Base-by-base conservation (phyloP, 2,888 invertebrate genomes). In the Toxonevra muliebris region DNA sequence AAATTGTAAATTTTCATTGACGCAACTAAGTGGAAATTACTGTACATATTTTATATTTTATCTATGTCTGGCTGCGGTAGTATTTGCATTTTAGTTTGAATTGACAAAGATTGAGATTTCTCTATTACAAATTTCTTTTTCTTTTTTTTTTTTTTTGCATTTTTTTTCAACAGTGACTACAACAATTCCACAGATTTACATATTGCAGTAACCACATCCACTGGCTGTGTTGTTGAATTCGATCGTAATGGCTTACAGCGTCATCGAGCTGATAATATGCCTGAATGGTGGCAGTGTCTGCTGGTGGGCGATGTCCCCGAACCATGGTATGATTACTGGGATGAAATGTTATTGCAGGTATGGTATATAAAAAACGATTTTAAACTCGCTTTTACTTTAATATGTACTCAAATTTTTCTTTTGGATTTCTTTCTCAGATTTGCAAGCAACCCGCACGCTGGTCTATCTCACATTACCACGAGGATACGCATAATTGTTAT, bases 171-270 rank as follows among this genome's bases (percentile, higher is more conserved):
- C 30, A 94, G 94, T 84, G 91, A 94, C 85, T 95, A 94, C 84
- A 89, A 89, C 82, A 91, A 93, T 83, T 90, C 91, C 58, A 91
- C 92, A 83, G 93, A 96, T 86, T 89, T 97, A 73, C 96, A 97
- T 85, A 95, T 96, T 83, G 96, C 95, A 66, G 90, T 96, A 72
- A 95, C 95, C 65, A 92, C 93, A 79, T 94, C 95, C 10, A 87
- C 87, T 69, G 93, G 94, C 48, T 88, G 87, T 77, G 92, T 96
- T 61, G 91, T 93, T 69, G 96, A 96, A 86, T 96, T 92, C 83
- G 95, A 95, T 86, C 90, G 89, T 76, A 87, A 90, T 77, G 96
- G 96, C 45, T 87, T 96, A 65, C 85, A 87, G 77, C 79, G 82
- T 52, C 80, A 81, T 75, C 80, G 81, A 66, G 80, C 80, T 67